Percentiles rank a stretch among this genome's conserved stretches.
Conservation (phyloP, 2,113 vertebrate species). For the Heterochromis multidens region DNA sequence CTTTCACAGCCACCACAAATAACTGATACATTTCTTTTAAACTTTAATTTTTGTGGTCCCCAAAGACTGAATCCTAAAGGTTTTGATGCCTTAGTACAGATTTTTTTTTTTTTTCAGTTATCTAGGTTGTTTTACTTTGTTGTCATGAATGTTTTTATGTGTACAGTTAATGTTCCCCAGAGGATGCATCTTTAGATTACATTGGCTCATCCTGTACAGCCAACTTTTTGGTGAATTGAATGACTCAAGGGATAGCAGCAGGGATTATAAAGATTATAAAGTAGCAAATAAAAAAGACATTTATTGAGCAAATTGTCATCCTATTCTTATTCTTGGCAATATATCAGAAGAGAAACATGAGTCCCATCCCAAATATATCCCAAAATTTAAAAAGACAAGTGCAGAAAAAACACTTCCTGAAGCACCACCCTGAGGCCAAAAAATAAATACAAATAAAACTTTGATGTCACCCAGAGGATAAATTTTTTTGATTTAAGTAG, state of each 20-base stretch:
- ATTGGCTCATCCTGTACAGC: background rate
- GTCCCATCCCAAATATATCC: background rate
- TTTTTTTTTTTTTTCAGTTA: too few relatives aligned
- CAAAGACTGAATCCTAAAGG: too few relatives aligned
- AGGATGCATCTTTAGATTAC: background rate
- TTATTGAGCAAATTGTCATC: background rate
- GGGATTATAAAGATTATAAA: too few relatives aligned
- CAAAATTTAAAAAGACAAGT: background rate
- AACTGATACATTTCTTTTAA: background rate
- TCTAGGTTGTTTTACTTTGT: background rate
- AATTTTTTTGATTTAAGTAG: background rate
- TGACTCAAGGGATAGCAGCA: background rate
- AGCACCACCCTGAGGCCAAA: background rate
- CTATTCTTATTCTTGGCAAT: background rate
- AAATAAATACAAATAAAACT: background rate
- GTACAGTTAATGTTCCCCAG: background rate
- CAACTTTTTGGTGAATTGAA: background rate
- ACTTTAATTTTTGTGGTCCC: background rate
- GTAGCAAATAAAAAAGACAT: background rate
- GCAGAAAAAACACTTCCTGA: background rate
- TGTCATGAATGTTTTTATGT: accelerated
- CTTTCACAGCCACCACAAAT: background rate
- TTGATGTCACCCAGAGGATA: background rate
- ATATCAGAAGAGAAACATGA: accelerated
- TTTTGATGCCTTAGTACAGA: too few relatives aligned